Evolutionary conservation across 2,888 invertebrate genomes (phyloP).

Genomic region (Conistra vaccinii): DNA sequence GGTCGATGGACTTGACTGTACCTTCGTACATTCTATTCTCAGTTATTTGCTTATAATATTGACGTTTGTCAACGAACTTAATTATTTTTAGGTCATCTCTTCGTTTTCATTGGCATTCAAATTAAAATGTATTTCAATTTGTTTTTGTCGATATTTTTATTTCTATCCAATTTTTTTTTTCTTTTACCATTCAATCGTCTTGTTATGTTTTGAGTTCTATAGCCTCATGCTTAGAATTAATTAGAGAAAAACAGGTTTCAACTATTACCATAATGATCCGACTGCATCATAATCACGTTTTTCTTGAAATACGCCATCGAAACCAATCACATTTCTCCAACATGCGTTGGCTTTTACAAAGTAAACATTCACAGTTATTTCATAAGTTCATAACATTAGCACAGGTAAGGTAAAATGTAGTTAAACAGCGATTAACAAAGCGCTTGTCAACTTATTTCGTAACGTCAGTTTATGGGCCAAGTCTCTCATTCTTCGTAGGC

Average conservation of each 20-base stretch:
- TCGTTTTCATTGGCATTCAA: slow-evolving; percentile 17
- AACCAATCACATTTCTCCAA: slow-evolving; percentile 28
- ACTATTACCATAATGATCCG: slow-evolving; percentile 25
- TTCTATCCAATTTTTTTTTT: background rate
- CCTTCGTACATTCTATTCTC: slow-evolving; percentile 46
- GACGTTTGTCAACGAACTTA: slow-evolving; percentile 43
- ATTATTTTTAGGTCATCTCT: slow-evolving; percentile 24
- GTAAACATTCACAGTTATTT: slow-evolving; percentile 27
- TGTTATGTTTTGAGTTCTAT: slow-evolving; percentile 9
- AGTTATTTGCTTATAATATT: slow-evolving; percentile 23
- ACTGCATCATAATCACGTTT: slow-evolving; percentile 45
- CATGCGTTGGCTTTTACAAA: slow-evolving; percentile 6
- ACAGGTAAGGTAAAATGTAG: slow-evolving; percentile 32
- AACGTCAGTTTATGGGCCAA: slow-evolving; percentile 59
- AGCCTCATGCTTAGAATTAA: slow-evolving; percentile 25
- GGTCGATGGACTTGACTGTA: slow-evolving; percentile 71
- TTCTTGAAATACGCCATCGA: slow-evolving; percentile 29
- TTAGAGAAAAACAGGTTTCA: slow-evolving; percentile 41
- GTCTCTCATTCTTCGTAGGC: slow-evolving; percentile 52
- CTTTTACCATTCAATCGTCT: slow-evolving; percentile 27
- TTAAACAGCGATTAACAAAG: slow-evolving; percentile 46
- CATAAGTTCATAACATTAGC: slow-evolving; percentile 31
- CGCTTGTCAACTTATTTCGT: slow-evolving; percentile 59
- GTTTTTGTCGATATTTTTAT: slow-evolving; percentile 17
- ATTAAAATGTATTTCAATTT: slow-evolving; percentile 10